These are phyloP conservation scores for Copsychus sechellarum DNA, from an alignment of 2,113 vertebrate genomes.

Conservation along the genomic window DNA sequence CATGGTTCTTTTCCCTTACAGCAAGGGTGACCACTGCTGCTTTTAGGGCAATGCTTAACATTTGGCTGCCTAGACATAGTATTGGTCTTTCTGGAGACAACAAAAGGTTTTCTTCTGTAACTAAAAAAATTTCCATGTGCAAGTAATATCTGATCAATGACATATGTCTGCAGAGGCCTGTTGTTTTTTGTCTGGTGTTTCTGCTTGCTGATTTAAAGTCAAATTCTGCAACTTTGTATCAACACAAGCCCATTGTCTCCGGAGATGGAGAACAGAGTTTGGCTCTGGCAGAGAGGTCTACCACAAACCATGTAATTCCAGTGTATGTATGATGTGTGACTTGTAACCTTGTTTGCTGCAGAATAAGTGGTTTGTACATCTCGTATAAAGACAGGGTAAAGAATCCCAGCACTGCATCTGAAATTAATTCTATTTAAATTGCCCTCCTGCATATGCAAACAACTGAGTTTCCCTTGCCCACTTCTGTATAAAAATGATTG, in stretches of 20 bases:
- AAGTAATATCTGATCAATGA: slow-evolving; percentile 39
- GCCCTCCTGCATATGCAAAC: slow-evolving; percentile 29
- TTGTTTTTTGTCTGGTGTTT: not conserved
- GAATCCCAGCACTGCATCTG: slow-evolving; percentile 14
- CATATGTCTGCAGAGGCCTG: not conserved
- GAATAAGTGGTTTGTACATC: slow-evolving; percentile 19
- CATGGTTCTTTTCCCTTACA: not conserved
- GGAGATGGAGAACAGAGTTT: not conserved
- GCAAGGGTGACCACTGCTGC: not conserved
- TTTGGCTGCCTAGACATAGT: slow-evolving; percentile 11
- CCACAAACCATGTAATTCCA: slow-evolving; percentile 51
- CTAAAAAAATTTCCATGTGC: slow-evolving; percentile 19
- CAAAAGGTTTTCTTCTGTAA: not conserved
- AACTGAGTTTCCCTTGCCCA: not conserved
- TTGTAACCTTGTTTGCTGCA: slow-evolving; percentile 42
- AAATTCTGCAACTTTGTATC: slow-evolving; percentile 29
- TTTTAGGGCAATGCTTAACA: not conserved
- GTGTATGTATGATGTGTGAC: not conserved
- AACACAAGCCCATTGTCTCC: not conserved
- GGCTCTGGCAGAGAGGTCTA: slow-evolving; percentile 1
- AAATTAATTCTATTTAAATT: slow-evolving; percentile 21
- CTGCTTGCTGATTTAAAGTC: slow-evolving; percentile 2
- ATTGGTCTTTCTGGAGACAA: slow-evolving; percentile 5
- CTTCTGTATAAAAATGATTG: not conserved
- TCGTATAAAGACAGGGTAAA: not conserved